These are phyloP conservation scores for Latrodectus geometricus DNA, from an alignment of 1,140 invertebrate species.

Conservation along the genomic window DNA sequence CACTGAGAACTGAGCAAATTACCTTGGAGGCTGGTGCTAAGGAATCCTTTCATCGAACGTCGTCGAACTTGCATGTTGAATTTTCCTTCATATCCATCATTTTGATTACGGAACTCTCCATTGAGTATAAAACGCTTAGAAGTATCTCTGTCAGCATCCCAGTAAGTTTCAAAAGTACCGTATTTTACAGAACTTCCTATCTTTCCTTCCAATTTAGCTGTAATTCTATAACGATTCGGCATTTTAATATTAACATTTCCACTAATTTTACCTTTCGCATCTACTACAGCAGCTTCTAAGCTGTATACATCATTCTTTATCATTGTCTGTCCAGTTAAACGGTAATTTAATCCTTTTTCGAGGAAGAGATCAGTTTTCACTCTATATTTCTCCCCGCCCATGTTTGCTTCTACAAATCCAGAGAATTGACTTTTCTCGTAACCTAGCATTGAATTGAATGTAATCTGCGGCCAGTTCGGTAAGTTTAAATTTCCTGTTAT, in stretches of 20 bases:
- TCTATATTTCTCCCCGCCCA: constrained; percentile 29
- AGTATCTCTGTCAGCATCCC: constrained; percentile 59
- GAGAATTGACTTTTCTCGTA: constrained; percentile 2
- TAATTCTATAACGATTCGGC: constrained; percentile 14
- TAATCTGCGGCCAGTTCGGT: constrained; percentile 17
- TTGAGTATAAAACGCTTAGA: constrained; percentile 39
- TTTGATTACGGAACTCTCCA: constrained; percentile 16
- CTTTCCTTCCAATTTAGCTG: constrained; percentile 24
- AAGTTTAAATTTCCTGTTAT: constrained; percentile 30
- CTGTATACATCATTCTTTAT: constrained; percentile 31
- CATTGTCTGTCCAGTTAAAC: not conserved
- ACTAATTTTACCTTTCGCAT: constrained; percentile 7
- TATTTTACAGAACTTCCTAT: constrained; percentile 8
- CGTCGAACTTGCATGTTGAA: constrained; percentile 21
- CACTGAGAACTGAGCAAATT: constrained; percentile 13
- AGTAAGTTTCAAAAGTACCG: constrained; percentile 40
- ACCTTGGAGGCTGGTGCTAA: constrained; percentile 32
- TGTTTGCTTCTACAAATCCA: constrained; percentile 11
- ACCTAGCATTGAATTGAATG: not conserved
- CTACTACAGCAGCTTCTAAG: constrained; percentile 6
- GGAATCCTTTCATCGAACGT: constrained; percentile 23
- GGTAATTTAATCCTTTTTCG: constrained; percentile 31
- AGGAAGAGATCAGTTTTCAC: constrained; percentile 20
- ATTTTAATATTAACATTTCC: constrained; percentile 45
- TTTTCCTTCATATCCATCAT: constrained; percentile 46